Evolutionary conservation across 1,140 invertebrate species (phyloP).

Genomic region (Drosophila grimshawi): DNA sequence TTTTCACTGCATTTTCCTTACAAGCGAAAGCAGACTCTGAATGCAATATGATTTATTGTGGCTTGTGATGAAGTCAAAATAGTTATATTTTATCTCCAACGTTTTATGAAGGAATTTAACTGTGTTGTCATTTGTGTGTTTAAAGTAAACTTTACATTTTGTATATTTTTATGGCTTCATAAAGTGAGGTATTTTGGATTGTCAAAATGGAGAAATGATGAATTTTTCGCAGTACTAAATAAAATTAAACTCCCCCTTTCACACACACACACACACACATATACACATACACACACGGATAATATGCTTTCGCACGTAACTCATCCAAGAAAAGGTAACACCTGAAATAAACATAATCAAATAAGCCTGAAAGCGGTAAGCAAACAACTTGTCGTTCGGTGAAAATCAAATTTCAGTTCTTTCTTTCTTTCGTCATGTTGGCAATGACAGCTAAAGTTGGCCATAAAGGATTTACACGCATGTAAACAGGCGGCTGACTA

Average conservation of each 20-base stretch:
- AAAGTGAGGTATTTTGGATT: not conserved
- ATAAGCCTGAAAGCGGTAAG: constrained; percentile 64
- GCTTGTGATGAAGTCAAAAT: not conserved
- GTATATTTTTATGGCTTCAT: not conserved
- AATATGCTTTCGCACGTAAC: constrained; percentile 47
- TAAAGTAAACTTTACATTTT: not conserved
- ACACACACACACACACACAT: not conserved
- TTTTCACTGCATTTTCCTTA: not conserved
- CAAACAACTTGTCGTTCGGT: constrained; percentile 54
- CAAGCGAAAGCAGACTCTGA: not conserved
- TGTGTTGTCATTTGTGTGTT: too few species aligned
- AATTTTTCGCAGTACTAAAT: not conserved
- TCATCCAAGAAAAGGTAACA: constrained; percentile 39
- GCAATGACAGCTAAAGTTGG: constrained; percentile 53
- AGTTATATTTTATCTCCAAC: not conserved
- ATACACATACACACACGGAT: constrained; percentile 6
- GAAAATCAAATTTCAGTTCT: constrained; percentile 69
- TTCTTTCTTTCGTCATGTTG: constrained; percentile 8
- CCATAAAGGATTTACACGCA: constrained; percentile 80
- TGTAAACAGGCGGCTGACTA: constrained; percentile 66
- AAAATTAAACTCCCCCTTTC: constrained; percentile 14
- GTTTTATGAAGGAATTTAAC: not conserved
- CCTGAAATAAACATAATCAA: constrained; percentile 79
- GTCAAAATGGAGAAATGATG: not conserved
- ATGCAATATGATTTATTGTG: not conserved